Evolutionary conservation across 2,113 vertebrate genomes (phyloP).

Genomic region (Zosterops lateralis): DNA sequence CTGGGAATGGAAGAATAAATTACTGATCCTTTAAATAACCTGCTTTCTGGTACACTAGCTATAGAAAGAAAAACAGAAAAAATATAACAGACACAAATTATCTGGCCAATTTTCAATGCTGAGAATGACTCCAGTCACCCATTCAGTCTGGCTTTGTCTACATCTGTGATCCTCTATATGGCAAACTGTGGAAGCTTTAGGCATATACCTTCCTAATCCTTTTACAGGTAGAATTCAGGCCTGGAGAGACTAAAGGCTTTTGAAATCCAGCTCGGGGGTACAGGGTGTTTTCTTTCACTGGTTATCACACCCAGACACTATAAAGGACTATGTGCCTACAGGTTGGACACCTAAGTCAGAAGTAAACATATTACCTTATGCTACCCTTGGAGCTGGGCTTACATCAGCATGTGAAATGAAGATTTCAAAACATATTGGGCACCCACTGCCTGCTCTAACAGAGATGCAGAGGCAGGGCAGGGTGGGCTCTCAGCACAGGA

Average conservation of each 20-base stretch:
- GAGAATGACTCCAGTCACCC: background rate
- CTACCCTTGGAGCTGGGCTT: background rate
- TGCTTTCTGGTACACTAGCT: background rate
- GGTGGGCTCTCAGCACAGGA: background rate
- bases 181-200: background rate
- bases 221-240: background rate
- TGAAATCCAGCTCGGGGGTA: rapidly evolving
- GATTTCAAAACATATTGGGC: background rate
- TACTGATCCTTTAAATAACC: background rate
- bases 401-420: background rate
- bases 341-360: background rate
- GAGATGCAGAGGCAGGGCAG: background rate
- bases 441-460: rapidly evolving
- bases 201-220: background rate
- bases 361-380: background rate
- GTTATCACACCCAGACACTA: background rate
- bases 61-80: background rate
- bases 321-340: background rate
- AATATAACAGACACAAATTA: background rate
- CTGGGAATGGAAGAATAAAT: background rate
- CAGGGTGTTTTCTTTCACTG: background rate
- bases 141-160: background rate
- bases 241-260: background rate
- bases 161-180: background rate
- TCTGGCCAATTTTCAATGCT: background rate